Conservation (phyloP, 2,797 vertebrate species). For the Liasis olivaceus region DNA sequence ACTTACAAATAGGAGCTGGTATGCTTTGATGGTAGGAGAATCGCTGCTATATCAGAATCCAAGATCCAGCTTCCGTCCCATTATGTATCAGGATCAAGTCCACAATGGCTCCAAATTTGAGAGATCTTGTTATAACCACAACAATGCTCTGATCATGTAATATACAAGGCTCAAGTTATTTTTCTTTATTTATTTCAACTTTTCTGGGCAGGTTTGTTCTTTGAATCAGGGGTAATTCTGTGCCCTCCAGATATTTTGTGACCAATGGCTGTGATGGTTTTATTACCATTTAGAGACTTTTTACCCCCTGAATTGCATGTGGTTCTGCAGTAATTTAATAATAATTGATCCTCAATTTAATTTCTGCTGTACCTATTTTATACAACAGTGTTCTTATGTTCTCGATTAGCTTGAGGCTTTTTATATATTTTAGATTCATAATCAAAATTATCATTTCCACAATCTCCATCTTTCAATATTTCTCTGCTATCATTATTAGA, state of each 20-base stretch:
- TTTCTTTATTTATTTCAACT: neutral
- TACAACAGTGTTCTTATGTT: too few relatives aligned
- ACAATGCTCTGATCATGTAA: neutral
- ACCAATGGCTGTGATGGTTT: too few relatives aligned
- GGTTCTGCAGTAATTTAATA: too few relatives aligned
- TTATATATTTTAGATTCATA: too few relatives aligned
- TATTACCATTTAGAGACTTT: too few relatives aligned
- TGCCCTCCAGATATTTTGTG: neutral
- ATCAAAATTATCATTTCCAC: too few relatives aligned
- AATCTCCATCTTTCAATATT: too few relatives aligned
- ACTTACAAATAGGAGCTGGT: neutral
- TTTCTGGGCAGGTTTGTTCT: neutral
- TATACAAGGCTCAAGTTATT: neutral
- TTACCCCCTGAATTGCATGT: too few relatives aligned
- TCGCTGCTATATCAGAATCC: neutral
- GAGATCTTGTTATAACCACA: neutral
- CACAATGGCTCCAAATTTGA: neutral
- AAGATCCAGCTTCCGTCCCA: neutral
- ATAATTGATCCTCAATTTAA: too few relatives aligned
- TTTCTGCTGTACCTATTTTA: too few relatives aligned
- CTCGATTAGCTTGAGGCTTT: too few relatives aligned
- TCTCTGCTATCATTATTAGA: too few relatives aligned
- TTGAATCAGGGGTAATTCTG: neutral
- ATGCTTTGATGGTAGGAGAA: neutral
- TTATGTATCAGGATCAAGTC: neutral